phyloP scores from a whole-genome alignment of 2,113 vertebrate species.

The Tympanuchus pallidicinctus region DNA sequence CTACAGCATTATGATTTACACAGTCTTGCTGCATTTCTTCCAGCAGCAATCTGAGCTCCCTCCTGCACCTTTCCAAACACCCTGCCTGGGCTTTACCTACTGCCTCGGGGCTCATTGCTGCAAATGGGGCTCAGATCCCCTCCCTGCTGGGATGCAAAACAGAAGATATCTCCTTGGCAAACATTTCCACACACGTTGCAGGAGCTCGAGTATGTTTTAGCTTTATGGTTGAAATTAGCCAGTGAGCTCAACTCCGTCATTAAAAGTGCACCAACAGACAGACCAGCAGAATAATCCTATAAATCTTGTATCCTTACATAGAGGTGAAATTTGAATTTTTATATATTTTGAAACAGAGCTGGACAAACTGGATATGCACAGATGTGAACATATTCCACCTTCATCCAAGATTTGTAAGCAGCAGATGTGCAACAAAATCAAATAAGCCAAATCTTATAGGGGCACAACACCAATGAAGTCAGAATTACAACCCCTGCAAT shows the following conservation, averaged over 20 bases:
- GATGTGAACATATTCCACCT: background rate
- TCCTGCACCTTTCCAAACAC: accelerated
- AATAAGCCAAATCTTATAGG: background rate
- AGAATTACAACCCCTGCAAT: background rate
- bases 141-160: background rate
- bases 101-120: background rate
- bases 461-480: background rate
- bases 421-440: background rate
- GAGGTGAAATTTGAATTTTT: background rate
- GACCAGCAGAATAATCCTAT: background rate
- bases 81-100: background rate
- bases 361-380: background rate
- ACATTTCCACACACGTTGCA: background rate
- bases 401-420: background rate
- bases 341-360: background rate
- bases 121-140: background rate
- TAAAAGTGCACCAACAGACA: background rate
- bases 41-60: background rate
- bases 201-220: background rate
- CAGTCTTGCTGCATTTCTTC: background rate
- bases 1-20: background rate
- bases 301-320: background rate
- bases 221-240: constrained; percentile 7
- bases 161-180: background rate
- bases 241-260: background rate